Evolutionary conservation across 2,113 vertebrate genomes (phyloP), one percentile per base, ranked within the genome.

Genomic region (Odontesthes bonariensis): DNA sequence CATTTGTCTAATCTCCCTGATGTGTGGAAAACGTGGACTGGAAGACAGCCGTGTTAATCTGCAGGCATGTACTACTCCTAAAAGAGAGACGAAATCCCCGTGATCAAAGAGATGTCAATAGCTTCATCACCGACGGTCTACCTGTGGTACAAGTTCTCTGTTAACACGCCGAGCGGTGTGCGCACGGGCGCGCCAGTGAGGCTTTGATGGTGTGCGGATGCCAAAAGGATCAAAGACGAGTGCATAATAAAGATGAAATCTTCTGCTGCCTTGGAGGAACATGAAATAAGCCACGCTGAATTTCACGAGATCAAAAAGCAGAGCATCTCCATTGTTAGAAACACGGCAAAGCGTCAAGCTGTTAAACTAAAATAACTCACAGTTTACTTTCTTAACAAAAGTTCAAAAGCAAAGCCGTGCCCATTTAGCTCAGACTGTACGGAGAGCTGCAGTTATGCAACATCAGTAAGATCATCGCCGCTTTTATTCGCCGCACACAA

Each of bases 61-160:
- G n/a, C 57, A 31, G 8, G 20, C 32, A 61, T 79, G 82, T 78
- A 79, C 58, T 69, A 80, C 58, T 76, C 40, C 23, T 46, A 32
- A 31, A 76, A 53, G 61, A 73, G 75, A 67, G 56, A 61, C 22
- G 3, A 60, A 27, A 60, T 79, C 73, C 51, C 53, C n/a, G 49
- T 77, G 79, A 87, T 90, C 75, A 87, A 84, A 86, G 78, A 55
- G 6, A 77, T 53, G 68, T 69, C 83, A 84, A 74, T 77, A 63
- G 63, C 74, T 74, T 66, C 57, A 75, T 75, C 59, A 64, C 83
- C 51, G 53, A 73, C 74, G 32, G 40, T 14, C 38, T 46, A 82
- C 80, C 69, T 78, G 72, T 56, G 46, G 58, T 75, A 22, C 51
- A 69, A 56, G 59, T 51, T 53, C 54, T 42, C 62, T 59, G 67